Conservation (phyloP, 2,888 invertebrate genomes). For the Rosalia funebris region DNA sequence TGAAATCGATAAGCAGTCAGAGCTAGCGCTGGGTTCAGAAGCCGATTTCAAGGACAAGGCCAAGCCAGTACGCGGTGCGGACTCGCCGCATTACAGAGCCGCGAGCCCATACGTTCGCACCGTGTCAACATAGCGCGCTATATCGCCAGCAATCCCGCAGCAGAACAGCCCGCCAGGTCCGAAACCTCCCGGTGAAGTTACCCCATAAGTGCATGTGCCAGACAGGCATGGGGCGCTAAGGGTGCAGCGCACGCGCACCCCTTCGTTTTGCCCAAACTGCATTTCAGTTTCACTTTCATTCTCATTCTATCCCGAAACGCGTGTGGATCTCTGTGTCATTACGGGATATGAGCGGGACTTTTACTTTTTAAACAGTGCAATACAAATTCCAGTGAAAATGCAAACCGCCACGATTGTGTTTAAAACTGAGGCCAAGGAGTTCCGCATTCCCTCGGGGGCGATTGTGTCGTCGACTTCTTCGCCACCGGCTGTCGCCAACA, state of each 20-base stretch:
- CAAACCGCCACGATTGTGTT: conserved; percentile 68
- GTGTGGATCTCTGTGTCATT: conserved; percentile 30
- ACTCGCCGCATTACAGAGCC: conserved; percentile 37
- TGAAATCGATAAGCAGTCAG: conserved; percentile 63
- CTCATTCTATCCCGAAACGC: conserved; percentile 52
- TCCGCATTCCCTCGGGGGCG: conserved; percentile 57
- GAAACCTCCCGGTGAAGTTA: conserved; percentile 30
- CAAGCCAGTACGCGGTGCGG: conserved; percentile 62
- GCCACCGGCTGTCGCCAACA: conserved; percentile 56
- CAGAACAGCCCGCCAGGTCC: conserved; percentile 27
- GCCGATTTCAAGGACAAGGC: conserved; percentile 70
- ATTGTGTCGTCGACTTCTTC: conserved; percentile 59
- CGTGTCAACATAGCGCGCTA: conserved; percentile 36
- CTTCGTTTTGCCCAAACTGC: conserved; percentile 54
- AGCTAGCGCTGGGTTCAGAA: conserved; percentile 61
- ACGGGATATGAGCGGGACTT: conserved; percentile 26
- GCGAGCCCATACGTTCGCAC: conserved; percentile 42
- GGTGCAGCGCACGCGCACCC: conserved; percentile 68
- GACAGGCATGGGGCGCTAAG: conserved; percentile 64
- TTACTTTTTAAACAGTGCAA: conserved; percentile 58
- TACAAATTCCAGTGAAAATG: conserved; percentile 69
- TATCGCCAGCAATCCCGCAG: conserved; percentile 20
- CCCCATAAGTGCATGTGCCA: conserved; percentile 69
- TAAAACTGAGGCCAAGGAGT: conserved; percentile 60
- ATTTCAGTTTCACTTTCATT: conserved; percentile 65